phyloP scores from a whole-genome alignment of 2,888 invertebrate species.

The Crossocerus cetratus region DNA sequence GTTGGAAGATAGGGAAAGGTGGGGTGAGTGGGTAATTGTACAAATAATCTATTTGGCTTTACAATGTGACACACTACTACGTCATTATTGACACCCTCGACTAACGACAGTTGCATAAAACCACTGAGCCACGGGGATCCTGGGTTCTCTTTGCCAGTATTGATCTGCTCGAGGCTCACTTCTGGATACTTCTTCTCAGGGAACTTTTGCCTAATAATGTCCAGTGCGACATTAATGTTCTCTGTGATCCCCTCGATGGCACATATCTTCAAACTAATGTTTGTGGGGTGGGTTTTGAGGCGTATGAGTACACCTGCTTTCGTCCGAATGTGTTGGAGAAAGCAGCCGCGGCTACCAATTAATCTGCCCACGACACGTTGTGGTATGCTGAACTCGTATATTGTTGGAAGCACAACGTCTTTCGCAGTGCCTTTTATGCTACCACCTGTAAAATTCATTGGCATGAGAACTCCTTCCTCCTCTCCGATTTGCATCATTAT shows the following conservation, averaged over 20 bases:
- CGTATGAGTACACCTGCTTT: slow-evolving; percentile 88
- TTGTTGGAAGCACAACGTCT: slow-evolving; percentile 68
- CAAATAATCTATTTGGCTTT: slow-evolving; percentile 92
- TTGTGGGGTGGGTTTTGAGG: slow-evolving; percentile 87
- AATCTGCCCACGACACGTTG: slow-evolving; percentile 89
- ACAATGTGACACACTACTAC: slow-evolving; percentile 92
- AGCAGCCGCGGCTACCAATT: slow-evolving; percentile 90
- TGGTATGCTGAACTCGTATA: slow-evolving; percentile 87
- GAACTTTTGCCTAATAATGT: slow-evolving; percentile 90
- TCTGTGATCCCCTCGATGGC: slow-evolving; percentile 88
- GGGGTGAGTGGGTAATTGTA: slow-evolving; percentile 97
- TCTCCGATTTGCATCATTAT: no score
- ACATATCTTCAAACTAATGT: slow-evolving; percentile 88
- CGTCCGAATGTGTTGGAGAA: slow-evolving; percentile 88
- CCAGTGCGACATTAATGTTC: slow-evolving; percentile 89
- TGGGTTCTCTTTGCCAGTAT: slow-evolving; percentile 57
- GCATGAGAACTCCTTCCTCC: no score
- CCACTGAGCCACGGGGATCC: slow-evolving; percentile 61
- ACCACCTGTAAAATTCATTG: slow-evolving; percentile 62
- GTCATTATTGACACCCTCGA: slow-evolving; percentile 95
- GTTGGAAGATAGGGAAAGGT: slow-evolving; percentile 90
- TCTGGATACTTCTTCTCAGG: slow-evolving; percentile 89
- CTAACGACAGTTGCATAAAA: slow-evolving; percentile 85
- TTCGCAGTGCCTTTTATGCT: slow-evolving; percentile 70
- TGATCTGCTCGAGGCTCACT: slow-evolving; percentile 83